phyloP scores from a whole-genome alignment of 2,888 invertebrate genomes.

The Palloptera scutellata region DNA sequence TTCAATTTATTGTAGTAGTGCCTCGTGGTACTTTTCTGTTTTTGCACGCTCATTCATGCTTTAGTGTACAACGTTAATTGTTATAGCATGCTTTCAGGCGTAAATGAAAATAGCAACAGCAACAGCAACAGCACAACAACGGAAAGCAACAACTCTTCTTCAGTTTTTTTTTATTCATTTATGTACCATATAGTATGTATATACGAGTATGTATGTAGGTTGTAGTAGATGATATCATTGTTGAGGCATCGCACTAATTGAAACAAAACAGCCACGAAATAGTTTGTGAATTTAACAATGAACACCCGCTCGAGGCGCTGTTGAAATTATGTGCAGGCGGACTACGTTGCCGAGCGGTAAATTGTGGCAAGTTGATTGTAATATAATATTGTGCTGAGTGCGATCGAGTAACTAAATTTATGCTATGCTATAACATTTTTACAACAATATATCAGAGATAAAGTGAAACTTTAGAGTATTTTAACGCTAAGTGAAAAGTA shows the following conservation, averaged over 20 bases:
- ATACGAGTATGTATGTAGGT: neutral
- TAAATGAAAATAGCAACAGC: neutral
- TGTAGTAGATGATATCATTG: slow-evolving; percentile 1
- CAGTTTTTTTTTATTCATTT: no score
- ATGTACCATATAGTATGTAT: neutral
- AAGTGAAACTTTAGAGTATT: no score
- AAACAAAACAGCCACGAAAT: slow-evolving; percentile 21
- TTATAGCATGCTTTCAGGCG: slow-evolving; percentile 5
- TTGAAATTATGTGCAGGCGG: neutral
- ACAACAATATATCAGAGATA: no score
- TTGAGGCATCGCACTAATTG: slow-evolving; percentile 12
- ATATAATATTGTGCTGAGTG: no score
- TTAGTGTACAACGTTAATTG: neutral
- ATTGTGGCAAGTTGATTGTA: no score
- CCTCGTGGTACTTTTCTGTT: no score
- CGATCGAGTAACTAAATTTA: no score
- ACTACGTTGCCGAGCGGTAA: no score
- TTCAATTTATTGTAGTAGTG: neutral
- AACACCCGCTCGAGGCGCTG: slow-evolving; percentile 2
- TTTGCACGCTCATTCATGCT: neutral
- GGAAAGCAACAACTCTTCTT: no score
- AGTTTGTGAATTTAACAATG: neutral
- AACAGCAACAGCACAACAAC: neutral
- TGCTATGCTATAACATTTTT: no score
- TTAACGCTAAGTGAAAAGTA: no score